Percentiles rank a stretch among this genome's conserved stretches.
phyloP scores from a whole-genome alignment of 2,888 invertebrate species.

The Labia minor region DNA sequence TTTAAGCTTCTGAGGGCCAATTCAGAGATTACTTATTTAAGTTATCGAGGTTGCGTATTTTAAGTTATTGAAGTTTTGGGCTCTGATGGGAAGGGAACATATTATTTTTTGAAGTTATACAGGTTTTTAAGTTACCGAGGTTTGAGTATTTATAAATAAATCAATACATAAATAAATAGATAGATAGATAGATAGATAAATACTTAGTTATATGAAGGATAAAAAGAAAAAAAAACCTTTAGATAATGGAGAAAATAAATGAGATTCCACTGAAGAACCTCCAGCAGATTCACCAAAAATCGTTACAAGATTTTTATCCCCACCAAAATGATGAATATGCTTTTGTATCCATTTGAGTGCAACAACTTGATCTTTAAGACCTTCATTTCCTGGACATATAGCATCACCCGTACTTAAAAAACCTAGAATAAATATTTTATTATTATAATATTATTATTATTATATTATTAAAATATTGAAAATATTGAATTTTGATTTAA shows the following conservation, averaged over 20 bases:
- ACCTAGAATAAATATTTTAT: slow-evolving; percentile 18
- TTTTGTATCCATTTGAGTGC: slow-evolving; percentile 24
- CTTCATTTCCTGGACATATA: slow-evolving; percentile 24
- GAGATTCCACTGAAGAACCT: slow-evolving; percentile 23
- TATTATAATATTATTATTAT: neutral
- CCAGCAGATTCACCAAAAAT: slow-evolving; percentile 26
- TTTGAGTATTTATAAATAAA: too few relatives aligned
- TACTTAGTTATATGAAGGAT: too few relatives aligned
- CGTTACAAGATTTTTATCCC: slow-evolving; percentile 24
- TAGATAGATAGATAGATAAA: too few relatives aligned
- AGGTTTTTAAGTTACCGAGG: too few relatives aligned
- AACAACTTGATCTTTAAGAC: slow-evolving; percentile 24
- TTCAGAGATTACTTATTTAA: too few relatives aligned
- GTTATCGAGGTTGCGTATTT: too few relatives aligned
- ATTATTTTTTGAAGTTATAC: too few relatives aligned
- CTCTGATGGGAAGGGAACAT: too few relatives aligned
- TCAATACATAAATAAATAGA: too few relatives aligned
- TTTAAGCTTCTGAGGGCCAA: too few relatives aligned
- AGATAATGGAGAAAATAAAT: slow-evolving; percentile 25
- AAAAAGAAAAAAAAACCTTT: slow-evolving; percentile 22
- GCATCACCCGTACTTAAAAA: slow-evolving; percentile 25
- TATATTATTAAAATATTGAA: neutral
- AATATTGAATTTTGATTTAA: too few relatives aligned
- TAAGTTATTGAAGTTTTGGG: too few relatives aligned
- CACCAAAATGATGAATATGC: slow-evolving; percentile 25